Percentiles rank a stretch among this genome's conserved stretches.
These are phyloP conservation scores for Phymorhynchus buccinoides DNA, from an alignment of 1,140 invertebrate species.

Conservation along the genomic window DNA sequence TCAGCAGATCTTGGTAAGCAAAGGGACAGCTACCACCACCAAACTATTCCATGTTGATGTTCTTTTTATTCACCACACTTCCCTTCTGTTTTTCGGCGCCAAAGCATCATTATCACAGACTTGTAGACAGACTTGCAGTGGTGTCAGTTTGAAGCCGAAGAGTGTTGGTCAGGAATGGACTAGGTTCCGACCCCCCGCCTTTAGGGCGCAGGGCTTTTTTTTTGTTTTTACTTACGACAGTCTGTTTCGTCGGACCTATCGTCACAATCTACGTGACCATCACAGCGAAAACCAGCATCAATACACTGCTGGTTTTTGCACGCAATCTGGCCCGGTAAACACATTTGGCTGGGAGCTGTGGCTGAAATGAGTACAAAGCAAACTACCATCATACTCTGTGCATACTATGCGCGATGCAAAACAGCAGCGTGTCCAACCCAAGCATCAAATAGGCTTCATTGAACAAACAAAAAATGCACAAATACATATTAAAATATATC, in stretches of 20 bases:
- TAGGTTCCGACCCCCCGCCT: no score
- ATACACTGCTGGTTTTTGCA: slow-evolving; percentile 73
- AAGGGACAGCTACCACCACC: no score
- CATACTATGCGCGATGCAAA: background rate
- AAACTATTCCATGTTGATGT: no score
- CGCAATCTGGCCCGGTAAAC: slow-evolving; percentile 73
- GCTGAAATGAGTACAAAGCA: slow-evolving; percentile 42
- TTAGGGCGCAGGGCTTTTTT: slow-evolving; percentile 34
- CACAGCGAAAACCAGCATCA: slow-evolving; percentile 78
- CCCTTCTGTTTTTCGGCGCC: no score
- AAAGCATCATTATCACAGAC: slow-evolving; percentile 1
- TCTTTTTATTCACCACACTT: no score
- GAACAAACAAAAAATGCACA: background rate
- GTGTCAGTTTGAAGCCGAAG: background rate
- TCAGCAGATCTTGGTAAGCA: no score
- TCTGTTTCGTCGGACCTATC: slow-evolving; percentile 71
- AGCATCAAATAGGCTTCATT: background rate
- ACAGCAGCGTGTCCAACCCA: background rate
- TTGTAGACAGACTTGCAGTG: background rate
- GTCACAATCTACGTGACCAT: slow-evolving; percentile 74
- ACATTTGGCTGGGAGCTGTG: slow-evolving; percentile 35
- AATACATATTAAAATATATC: no score
- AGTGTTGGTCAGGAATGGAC: background rate
- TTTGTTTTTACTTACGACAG: slow-evolving; percentile 63
- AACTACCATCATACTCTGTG: background rate